Evolutionary conservation across 2,113 vertebrate genomes (phyloP).

Genomic region (Rhinogobius similis): DNA sequence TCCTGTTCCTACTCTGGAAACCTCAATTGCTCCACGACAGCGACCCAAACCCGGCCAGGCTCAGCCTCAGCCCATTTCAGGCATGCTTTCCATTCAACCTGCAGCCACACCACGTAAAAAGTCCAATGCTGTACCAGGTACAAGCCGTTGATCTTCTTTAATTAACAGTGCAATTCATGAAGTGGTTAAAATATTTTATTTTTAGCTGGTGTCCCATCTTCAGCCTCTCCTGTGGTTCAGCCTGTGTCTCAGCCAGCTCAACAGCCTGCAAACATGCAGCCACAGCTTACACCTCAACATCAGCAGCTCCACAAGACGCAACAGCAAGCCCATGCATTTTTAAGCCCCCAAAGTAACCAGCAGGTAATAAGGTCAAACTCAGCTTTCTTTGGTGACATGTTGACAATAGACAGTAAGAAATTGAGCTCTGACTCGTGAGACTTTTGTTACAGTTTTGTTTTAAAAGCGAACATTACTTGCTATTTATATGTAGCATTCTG

Average conservation of each 20-base stretch:
- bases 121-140: constrained; percentile 76
- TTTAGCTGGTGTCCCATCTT: constrained; percentile 50
- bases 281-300: constrained; percentile 86
- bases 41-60: constrained; percentile 94
- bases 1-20: constrained; percentile 91
- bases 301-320: constrained; percentile 90
- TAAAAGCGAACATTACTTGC: constrained; percentile 19
- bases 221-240: constrained; percentile 65
- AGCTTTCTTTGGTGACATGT: background rate
- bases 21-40: constrained; percentile 95
- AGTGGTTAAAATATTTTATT: background rate
- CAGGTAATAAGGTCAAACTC: constrained; percentile 71
- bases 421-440: background rate
- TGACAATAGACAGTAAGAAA: background rate
- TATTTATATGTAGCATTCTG: constrained; percentile 77
- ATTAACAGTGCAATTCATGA: background rate
- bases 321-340: constrained; percentile 64
- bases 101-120: constrained; percentile 93
- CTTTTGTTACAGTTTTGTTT: background rate
- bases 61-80: constrained; percentile 89
- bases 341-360: constrained; percentile 75
- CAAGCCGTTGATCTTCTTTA: constrained; percentile 60
- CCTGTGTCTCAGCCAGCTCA: constrained; percentile 71
- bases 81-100: constrained; percentile 94
- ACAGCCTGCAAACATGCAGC: constrained; percentile 65